These are phyloP conservation scores for Temnothorax curvispinosus DNA, from an alignment of 1,140 invertebrate genomes.

Conservation along the genomic window DNA sequence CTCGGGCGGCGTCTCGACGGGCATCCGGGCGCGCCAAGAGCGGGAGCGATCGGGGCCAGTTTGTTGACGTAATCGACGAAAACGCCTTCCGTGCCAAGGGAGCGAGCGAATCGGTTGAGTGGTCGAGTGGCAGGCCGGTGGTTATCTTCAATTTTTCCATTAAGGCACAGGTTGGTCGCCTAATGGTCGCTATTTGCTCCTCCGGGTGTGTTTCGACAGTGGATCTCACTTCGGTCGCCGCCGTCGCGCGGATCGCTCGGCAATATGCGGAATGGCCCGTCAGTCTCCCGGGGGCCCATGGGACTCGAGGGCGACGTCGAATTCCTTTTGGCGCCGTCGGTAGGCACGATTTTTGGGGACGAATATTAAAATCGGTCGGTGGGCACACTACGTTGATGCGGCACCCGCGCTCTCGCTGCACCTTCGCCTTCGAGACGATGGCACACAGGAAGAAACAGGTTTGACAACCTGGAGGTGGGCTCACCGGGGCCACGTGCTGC, in stretches of 20 bases:
- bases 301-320: not conserved
- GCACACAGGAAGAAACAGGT: conserved; percentile 82
- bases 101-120: conserved; percentile 73
- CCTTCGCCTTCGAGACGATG: conserved; percentile 75
- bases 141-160: conserved; percentile 80
- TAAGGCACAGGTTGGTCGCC: conserved; percentile 77
- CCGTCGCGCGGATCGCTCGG: conserved; percentile 25
- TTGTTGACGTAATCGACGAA: conserved; percentile 76
- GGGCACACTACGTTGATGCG: conserved; percentile 72
- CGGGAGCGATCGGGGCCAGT: conserved; percentile 69
- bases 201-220: conserved; percentile 69
- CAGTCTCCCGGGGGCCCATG: too few species aligned
- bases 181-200: conserved; percentile 77
- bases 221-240: conserved; percentile 68
- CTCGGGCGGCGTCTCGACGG: conserved; percentile 19
- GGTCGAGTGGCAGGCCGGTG: conserved; percentile 74
- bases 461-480: conserved; percentile 84
- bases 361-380: conserved; percentile 71
- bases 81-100: conserved; percentile 65
- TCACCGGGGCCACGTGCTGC: conserved; percentile 83
- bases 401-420: conserved; percentile 73
- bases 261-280: not conserved
- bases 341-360: conserved; percentile 58
- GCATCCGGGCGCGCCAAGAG: conserved; percentile 49
- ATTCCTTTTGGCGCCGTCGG: conserved; percentile 38